Evolutionary conservation across 2,113 vertebrate species (phyloP).

Genomic region (Gracilinanus agilis): DNA sequence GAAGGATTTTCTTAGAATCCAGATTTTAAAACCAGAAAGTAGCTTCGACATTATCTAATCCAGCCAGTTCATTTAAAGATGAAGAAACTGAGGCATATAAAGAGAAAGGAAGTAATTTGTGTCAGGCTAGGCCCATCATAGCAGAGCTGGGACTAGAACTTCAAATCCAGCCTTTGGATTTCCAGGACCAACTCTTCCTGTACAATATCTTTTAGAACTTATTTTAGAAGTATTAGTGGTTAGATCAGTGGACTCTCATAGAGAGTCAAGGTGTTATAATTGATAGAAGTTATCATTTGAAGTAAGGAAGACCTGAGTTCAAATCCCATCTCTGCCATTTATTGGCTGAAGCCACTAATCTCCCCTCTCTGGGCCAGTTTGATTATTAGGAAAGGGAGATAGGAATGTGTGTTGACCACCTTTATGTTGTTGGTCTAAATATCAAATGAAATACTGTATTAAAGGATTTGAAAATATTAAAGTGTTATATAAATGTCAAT

Average conservation of each 20-base stretch:
- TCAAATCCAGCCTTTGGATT: background rate
- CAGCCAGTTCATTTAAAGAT: background rate
- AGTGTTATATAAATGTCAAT: background rate
- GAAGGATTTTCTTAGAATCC: constrained; percentile 33
- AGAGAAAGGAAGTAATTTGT: background rate
- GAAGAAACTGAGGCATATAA: background rate
- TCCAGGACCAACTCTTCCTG: background rate
- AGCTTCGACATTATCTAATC: background rate
- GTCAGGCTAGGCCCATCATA: background rate
- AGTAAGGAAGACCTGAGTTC: too few species aligned
- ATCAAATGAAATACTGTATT: too few species aligned
- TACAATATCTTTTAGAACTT: background rate
- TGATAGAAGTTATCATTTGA: background rate
- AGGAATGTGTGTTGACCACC: background rate
- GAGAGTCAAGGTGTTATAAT: background rate
- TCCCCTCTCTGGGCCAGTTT: too few species aligned
- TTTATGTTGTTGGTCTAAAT: too few species aligned
- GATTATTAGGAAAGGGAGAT: too few species aligned
- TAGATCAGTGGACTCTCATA: too few species aligned
- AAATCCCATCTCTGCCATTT: background rate
- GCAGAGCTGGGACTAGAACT: background rate
- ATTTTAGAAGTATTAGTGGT: background rate
- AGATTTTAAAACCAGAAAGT: background rate
- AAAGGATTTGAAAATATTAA: too few species aligned
- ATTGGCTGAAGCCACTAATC: background rate